These are phyloP conservation scores for Cheilosia soror DNA, from an alignment of 2,888 invertebrate species.

Conservation along the genomic window DNA sequence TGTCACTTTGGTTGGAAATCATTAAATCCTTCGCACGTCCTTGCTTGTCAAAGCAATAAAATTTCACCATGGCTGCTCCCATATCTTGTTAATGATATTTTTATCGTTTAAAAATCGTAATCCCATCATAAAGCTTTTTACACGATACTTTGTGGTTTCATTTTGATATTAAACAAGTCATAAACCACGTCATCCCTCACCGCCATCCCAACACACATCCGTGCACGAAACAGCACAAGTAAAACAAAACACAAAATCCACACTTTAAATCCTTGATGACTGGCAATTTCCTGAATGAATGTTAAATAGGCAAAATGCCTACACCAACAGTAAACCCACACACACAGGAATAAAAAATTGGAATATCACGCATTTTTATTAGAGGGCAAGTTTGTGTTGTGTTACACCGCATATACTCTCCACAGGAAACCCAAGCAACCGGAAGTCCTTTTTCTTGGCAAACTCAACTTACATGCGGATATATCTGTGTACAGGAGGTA, in stretches of 20 bases:
- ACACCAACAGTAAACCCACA: too few relatives aligned
- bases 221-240: neutral
- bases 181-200: conserved; percentile 43
- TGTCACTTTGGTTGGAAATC: conserved; percentile 19
- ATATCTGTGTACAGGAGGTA: neutral
- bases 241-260: conserved; percentile 36
- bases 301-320: conserved; percentile 32
- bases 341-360: neutral
- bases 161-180: conserved; percentile 37
- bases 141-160: conserved; percentile 40
- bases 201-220: neutral
- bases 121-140: conserved; percentile 51
- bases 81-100: conserved; percentile 41
- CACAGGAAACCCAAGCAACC: conserved; percentile 44
- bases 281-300: conserved; percentile 58
- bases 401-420: conserved; percentile 13
- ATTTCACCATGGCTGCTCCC: neutral
- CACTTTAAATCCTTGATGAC: conserved; percentile 64
- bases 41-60: conserved; percentile 21
- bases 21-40: conserved; percentile 7
- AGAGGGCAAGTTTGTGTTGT: conserved; percentile 11
- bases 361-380: conserved; percentile 56
- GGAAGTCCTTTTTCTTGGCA: conserved; percentile 58
- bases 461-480: conserved; percentile 26
- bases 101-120: conserved; percentile 59